phyloP scores from a whole-genome alignment of 2,113 vertebrate genomes.

The Heterotis niloticus region DNA sequence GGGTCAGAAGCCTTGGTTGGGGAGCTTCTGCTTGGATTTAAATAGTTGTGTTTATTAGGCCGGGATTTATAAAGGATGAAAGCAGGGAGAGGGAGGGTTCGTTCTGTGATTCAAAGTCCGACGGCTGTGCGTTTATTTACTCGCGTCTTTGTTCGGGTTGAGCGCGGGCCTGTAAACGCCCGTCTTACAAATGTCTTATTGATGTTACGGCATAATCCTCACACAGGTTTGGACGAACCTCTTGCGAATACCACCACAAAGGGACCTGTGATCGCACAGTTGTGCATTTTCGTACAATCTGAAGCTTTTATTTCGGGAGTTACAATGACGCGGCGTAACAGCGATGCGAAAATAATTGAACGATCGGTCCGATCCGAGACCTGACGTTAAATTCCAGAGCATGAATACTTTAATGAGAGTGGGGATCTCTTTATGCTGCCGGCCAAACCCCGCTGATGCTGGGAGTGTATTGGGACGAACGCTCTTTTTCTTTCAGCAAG shows the following conservation, averaged over 20 bases:
- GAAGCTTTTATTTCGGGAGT: slow-evolving; percentile 8
- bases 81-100: background rate
- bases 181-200: background rate
- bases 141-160: background rate
- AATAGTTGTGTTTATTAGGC: background rate
- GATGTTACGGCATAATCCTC: background rate
- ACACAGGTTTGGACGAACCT: background rate
- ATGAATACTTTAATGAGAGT: slow-evolving; percentile 17
- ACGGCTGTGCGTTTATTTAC: background rate
- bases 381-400: slow-evolving; percentile 7
- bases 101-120: background rate
- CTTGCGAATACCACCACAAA: slow-evolving; percentile 12
- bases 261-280: slow-evolving; percentile 6
- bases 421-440: slow-evolving; percentile 2
- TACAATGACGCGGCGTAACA: slow-evolving; percentile 4
- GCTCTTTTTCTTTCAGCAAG: slow-evolving; percentile 4
- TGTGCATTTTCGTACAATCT: slow-evolving; percentile 9
- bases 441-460: slow-evolving; percentile 13
- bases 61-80: slow-evolving; percentile 1
- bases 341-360: slow-evolving; percentile 17
- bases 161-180: background rate
- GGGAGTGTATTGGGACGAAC: slow-evolving; percentile 4
- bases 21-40: slow-evolving; percentile 1
- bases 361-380: slow-evolving; percentile 15
- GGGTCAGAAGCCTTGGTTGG: slow-evolving; percentile 1